Base-by-base conservation (phyloP, 2,113 vertebrate species). In the Protobothrops mucrosquamatus region DNA sequence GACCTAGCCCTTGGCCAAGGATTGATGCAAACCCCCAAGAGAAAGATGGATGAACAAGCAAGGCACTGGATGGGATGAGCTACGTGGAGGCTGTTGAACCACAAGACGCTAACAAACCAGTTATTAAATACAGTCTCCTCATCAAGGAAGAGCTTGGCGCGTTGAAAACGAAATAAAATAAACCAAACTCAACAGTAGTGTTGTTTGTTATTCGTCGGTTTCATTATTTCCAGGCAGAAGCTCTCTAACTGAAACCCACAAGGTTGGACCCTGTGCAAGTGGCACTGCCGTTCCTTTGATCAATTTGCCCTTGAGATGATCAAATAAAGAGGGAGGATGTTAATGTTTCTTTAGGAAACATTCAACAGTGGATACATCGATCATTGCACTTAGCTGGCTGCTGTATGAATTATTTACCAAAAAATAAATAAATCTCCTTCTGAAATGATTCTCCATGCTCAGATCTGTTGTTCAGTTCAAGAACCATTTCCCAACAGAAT, bases 291-390 rank as follows among this genome's bases (percentile, higher is more conserved):
- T 89, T 95, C 93, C 96, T 95, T 96, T 96, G 95, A 96, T 95
- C 96, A 95, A 96, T 96, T 96, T 95, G 64, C 90, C 92, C 81
- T 91, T 89, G 93, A 95, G 93, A 95, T 94, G 95, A 96, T 95
- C 95, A 96, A 95, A 94, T 89, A 96, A 97, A 96, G 96, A 96
- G 93, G 92, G 90, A 96, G 96, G 96, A 96, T 96, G 94, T 95
- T 95, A 95, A 96, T 95, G 95, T 94, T 96, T 96, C 93, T 96
- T 91, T 96, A 96, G 95, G 95, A 96, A 96, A 91, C 91, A 81
- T 96, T 96, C 95, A 95, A 93, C 91, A 91, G 95, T 87, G 52
- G 94, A 94, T 96, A 88, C 95, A 96, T 94, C 92, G 95, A 96
- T 96, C 94, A 90, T 87, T 4, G 94, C 91, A 64, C 90, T 96